phyloP scores from a whole-genome alignment of 2,113 vertebrate genomes.

The Tragelaphus buxtoni region DNA sequence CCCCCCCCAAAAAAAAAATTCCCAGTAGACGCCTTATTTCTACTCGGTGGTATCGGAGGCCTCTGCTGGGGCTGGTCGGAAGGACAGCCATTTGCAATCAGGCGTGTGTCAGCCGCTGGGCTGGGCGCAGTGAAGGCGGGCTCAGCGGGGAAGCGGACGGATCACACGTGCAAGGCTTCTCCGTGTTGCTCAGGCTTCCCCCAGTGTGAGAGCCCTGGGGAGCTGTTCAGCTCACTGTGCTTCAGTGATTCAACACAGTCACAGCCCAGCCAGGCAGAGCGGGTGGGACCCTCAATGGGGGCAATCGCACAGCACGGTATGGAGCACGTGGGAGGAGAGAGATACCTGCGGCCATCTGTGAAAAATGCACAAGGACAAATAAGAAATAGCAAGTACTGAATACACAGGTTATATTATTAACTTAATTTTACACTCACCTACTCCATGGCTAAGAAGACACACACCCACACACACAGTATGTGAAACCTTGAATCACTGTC shows the following conservation, averaged over 20 bases:
- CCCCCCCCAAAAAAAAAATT: too few relatives aligned
- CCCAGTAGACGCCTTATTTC: neutral
- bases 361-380: neutral
- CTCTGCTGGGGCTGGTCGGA: neutral
- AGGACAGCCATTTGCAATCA: rapidly evolving
- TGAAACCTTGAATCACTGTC: neutral
- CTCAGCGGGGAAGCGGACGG: neutral
- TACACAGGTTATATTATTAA: neutral
- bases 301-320: rapidly evolving
- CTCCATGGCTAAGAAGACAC: neutral
- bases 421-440: neutral
- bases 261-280: neutral
- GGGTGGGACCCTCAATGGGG: rapidly evolving
- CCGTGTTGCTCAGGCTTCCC: too few relatives aligned
- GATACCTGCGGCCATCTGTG: too few relatives aligned
- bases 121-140: neutral
- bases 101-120: neutral
- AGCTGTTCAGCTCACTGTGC: rapidly evolving
- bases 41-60: too few relatives aligned
- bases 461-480: too few relatives aligned
- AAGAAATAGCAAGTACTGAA: neutral
- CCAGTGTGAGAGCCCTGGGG: neutral
- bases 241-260: neutral
- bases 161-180: neutral
- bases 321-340: neutral